Conservation (phyloP, 2,113 vertebrate genomes). For the Hippocampus barbouri region DNA sequence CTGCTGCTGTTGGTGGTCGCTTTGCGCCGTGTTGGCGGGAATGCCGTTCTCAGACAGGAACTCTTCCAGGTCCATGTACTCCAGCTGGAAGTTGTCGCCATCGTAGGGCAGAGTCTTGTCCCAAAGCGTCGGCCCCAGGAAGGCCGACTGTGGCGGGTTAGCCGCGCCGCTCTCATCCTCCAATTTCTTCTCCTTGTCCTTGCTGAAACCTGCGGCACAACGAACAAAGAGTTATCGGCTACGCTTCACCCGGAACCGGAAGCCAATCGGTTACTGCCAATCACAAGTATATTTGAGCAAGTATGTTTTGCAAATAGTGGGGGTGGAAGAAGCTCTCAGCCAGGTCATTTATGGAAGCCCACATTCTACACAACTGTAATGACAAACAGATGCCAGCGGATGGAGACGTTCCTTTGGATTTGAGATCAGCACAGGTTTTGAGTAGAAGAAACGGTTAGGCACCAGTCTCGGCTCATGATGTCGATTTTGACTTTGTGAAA, state of each 20-base stretch:
- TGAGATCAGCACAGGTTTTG: too few relatives aligned
- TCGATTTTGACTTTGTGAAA: too few relatives aligned
- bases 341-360: not conserved
- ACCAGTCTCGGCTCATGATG: too few relatives aligned
- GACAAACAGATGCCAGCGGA: not conserved
- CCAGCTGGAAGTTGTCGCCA: conserved; percentile 95
- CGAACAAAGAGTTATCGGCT: not conserved
- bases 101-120: conserved; percentile 98
- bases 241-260: not conserved
- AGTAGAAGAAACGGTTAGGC: too few relatives aligned
- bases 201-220: conserved; percentile 78
- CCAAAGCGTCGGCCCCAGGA: conserved; percentile 96
- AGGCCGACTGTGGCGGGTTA: conserved; percentile 89
- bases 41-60: conserved; percentile 98
- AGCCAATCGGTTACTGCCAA: not conserved
- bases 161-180: conserved; percentile 81
- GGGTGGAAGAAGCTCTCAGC: not conserved
- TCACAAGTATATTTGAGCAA: not conserved
- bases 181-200: conserved; percentile 92
- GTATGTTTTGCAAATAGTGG: not conserved
- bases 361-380: too few relatives aligned
- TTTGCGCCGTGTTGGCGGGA: conserved; percentile 84
- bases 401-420: too few relatives aligned
- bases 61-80: conserved; percentile 99
- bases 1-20: conserved; percentile 68